Conservation (phyloP, 2,888 invertebrate species). For the Acanthosepion lycidas region DNA sequence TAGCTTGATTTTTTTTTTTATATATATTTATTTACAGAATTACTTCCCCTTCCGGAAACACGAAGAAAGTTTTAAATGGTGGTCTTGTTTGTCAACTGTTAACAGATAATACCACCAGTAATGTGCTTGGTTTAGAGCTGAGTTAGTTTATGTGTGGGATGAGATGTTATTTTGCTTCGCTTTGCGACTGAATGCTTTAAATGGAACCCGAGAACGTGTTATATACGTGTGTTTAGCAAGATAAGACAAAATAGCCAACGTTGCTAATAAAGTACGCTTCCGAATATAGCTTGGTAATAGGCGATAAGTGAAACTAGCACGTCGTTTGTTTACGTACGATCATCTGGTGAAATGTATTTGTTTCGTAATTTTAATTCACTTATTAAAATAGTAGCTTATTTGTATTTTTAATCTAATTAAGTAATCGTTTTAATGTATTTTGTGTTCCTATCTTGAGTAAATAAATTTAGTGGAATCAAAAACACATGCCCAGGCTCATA, state of each 20-base stretch:
- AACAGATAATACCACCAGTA: not conserved
- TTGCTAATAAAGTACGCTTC: not conserved
- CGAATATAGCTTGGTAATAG: not conserved
- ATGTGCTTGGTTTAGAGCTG: not conserved
- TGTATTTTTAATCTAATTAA: not conserved
- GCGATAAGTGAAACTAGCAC: not conserved
- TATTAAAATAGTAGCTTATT: not conserved
- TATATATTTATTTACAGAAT: not conserved
- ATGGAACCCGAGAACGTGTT: not conserved
- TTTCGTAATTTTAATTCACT: not conserved
- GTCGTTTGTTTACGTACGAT: not conserved
- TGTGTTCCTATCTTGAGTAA: no score
- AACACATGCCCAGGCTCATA: no score
- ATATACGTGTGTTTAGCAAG: slow-evolving; percentile 13
- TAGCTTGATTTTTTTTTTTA: not conserved
- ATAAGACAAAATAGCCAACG: slow-evolving; percentile 10
- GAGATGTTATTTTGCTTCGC: not conserved
- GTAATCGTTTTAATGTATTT: no score
- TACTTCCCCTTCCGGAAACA: not conserved
- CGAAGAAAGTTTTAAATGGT: not conserved
- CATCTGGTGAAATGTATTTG: not conserved
- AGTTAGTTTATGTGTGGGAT: not conserved
- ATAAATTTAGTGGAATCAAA: no score
- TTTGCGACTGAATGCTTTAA: slow-evolving; percentile 18
- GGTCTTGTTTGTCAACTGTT: not conserved